Percentiles rank a stretch among this genome's conserved stretches.
Evolutionary conservation across 2,797 vertebrate genomes (phyloP).

Genomic region (Platalea minor): DNA sequence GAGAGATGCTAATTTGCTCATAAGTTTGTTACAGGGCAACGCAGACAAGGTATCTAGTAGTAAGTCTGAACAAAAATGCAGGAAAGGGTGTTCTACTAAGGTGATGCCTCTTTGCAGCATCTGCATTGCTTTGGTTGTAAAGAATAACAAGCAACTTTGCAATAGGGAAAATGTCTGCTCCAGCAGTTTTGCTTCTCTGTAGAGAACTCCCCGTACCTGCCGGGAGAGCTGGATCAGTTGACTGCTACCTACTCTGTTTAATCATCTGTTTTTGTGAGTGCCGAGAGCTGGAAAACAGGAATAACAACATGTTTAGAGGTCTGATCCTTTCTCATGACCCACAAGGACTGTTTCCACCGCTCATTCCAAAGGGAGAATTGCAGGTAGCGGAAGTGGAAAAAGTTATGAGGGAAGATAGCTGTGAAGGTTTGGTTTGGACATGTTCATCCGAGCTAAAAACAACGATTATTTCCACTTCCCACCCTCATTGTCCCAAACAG

Average conservation of each 20-base stretch:
- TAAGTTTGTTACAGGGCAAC: not conserved
- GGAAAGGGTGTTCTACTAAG: not conserved
- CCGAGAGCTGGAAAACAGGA: slow-evolving; percentile 47
- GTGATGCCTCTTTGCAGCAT: not conserved
- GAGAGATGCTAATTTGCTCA: not conserved
- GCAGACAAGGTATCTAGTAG: not conserved
- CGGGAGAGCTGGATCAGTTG: not conserved
- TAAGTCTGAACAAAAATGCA: not conserved
- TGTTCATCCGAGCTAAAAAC: slow-evolving; percentile 10
- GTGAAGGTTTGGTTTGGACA: slow-evolving; percentile 54
- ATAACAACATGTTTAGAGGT: slow-evolving; percentile 56
- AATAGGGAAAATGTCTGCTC: not conserved
- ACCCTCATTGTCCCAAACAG: not conserved
- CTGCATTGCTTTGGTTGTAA: not conserved
- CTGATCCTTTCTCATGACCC: slow-evolving; percentile 66
- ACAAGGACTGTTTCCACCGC: slow-evolving; percentile 57
- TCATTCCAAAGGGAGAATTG: slow-evolving; percentile 45
- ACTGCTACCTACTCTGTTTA: slow-evolving; percentile 24
- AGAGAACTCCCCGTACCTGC: slow-evolving; percentile 32
- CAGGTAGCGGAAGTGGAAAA: slow-evolving; percentile 64
- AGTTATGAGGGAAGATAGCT: slow-evolving; percentile 53
- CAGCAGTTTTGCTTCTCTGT: slow-evolving; percentile 6
- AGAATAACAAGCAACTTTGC: not conserved
- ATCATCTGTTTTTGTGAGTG: slow-evolving; percentile 36
- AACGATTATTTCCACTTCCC: slow-evolving; percentile 44